These are phyloP conservation scores for Rhagium mordax DNA, from an alignment of 2,888 invertebrate species.

Conservation along the genomic window DNA sequence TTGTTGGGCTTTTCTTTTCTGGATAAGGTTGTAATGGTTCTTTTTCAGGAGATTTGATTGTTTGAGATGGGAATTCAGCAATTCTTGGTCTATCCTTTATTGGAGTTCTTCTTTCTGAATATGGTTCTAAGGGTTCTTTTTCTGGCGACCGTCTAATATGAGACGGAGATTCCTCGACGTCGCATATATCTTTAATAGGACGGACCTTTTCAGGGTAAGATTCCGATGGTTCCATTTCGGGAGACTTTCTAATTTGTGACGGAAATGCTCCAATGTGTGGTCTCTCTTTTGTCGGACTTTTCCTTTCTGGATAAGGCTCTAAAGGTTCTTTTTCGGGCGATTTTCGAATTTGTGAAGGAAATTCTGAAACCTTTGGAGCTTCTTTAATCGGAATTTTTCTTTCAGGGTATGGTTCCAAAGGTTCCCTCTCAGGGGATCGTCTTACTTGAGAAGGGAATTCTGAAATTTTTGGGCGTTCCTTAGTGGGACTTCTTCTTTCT, in stretches of 20 bases:
- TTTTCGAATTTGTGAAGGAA: slow-evolving; percentile 53
- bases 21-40: slow-evolving; percentile 51
- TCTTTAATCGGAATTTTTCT: slow-evolving; percentile 43
- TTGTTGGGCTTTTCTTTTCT: slow-evolving; percentile 44
- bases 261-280: slow-evolving; percentile 54
- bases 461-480: slow-evolving; percentile 33
- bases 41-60: slow-evolving; percentile 49
- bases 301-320: slow-evolving; percentile 49
- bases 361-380: slow-evolving; percentile 49
- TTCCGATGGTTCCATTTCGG: slow-evolving; percentile 49
- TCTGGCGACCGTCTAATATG: slow-evolving; percentile 48
- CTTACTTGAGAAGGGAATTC: slow-evolving; percentile 57
- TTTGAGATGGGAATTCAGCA: slow-evolving; percentile 54
- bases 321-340: slow-evolving; percentile 47
- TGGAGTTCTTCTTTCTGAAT: slow-evolving; percentile 43
- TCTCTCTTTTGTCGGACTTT: slow-evolving; percentile 34
- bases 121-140: slow-evolving; percentile 43
- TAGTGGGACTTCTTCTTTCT: slow-evolving; percentile 34
- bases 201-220: slow-evolving; percentile 46
- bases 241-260: slow-evolving; percentile 51
- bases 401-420: slow-evolving; percentile 48
- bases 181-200: slow-evolving; percentile 38
- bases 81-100: slow-evolving; percentile 36
- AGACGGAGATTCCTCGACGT: slow-evolving; percentile 48
- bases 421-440: slow-evolving; percentile 54